Conservation (phyloP, 1,140 invertebrate species). For the Pantala flavescens region DNA sequence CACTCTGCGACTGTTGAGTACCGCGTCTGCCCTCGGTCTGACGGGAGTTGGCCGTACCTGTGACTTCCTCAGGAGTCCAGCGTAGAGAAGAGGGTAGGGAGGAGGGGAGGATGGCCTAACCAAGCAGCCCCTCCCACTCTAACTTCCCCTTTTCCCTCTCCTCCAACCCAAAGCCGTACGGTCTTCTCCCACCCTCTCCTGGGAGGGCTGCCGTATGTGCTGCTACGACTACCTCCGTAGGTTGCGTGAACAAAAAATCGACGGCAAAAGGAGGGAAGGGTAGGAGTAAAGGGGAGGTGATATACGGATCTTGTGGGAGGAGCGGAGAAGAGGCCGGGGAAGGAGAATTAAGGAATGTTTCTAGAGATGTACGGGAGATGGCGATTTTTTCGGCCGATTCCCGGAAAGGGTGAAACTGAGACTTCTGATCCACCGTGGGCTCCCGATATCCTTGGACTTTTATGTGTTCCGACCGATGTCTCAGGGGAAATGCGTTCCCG, state of each 20-base stretch:
- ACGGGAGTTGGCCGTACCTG: neutral
- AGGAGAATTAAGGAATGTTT: too few species aligned
- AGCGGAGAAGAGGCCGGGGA: neutral
- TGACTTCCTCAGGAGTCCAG: slow-evolving; percentile 3
- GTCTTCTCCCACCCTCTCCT: neutral
- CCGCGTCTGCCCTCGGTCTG: neutral
- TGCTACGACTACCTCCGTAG: slow-evolving; percentile 3
- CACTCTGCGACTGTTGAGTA: neutral
- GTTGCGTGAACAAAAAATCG: neutral
- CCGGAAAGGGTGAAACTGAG: too few species aligned
- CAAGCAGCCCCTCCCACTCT: neutral
- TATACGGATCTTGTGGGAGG: neutral
- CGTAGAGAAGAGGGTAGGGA: neutral
- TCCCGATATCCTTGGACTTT: too few species aligned
- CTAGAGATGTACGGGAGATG: neutral
- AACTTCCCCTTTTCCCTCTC: neutral
- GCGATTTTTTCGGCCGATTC: neutral
- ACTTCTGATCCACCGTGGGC: too few species aligned
- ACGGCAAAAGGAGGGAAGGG: neutral
- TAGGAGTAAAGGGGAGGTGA: neutral
- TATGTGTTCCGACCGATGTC: too few species aligned
- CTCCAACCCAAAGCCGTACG: neutral
- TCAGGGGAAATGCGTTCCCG: too few species aligned
- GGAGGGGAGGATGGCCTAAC: neutral
- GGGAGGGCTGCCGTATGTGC: neutral